Conservation (phyloP, 1,140 invertebrate species). For the Vanessa atalanta region DNA sequence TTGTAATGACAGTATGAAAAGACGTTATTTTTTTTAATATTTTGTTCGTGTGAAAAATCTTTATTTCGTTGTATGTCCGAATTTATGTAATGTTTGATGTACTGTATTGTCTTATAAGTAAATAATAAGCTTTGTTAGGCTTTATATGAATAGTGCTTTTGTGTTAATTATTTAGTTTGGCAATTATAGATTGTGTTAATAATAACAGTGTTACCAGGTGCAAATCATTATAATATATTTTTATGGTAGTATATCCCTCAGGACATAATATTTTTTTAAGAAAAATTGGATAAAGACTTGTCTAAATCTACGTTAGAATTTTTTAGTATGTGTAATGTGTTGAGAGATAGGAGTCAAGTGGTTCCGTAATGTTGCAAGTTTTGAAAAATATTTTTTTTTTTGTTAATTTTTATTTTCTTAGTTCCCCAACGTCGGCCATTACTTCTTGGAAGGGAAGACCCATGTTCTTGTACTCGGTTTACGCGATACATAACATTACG, state of each 20-base stretch:
- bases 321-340: too few relatives aligned
- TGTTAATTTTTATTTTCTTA: slow-evolving; percentile 19
- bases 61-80: too few relatives aligned
- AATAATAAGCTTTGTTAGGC: background rate
- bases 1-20: background rate
- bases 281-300: too few relatives aligned
- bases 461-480: slow-evolving; percentile 56
- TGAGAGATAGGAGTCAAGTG: too few relatives aligned
- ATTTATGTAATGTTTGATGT: too few relatives aligned
- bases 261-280: too few relatives aligned
- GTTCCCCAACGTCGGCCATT: slow-evolving; percentile 7
- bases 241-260: background rate
- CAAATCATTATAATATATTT: background rate
- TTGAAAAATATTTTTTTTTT: background rate
- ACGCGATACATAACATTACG: slow-evolving; percentile 65
- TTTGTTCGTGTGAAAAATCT: too few relatives aligned
- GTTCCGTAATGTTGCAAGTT: too few relatives aligned
- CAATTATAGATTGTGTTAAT: background rate
- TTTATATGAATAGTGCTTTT: background rate
- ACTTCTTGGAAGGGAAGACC: slow-evolving; percentile 42
- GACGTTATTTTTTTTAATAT: too few relatives aligned
- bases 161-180: background rate
- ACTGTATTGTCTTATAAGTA: too few relatives aligned
- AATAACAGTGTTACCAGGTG: background rate
- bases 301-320: too few relatives aligned